A percentile compares a stretch with the other conserved stretches of the same genome.
Conservation (phyloP, 2,113 vertebrate genomes). For the Gymnogyps californianus region DNA sequence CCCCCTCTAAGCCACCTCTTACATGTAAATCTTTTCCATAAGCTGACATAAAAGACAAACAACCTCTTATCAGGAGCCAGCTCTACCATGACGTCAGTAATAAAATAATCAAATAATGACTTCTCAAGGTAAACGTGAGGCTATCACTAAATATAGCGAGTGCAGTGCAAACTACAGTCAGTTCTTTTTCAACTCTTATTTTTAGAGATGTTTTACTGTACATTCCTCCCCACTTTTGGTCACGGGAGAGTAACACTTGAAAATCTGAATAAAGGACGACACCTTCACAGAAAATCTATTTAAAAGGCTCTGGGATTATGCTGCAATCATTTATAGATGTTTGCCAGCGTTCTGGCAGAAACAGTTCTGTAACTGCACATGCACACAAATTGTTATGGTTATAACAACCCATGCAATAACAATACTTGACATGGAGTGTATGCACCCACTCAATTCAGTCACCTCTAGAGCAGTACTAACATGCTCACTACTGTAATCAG, state of each 20-base stretch:
- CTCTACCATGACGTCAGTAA: background rate
- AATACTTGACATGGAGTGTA: background rate
- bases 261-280: background rate
- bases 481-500: background rate
- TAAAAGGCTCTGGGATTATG: background rate
- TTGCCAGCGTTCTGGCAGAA: background rate
- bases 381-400: background rate
- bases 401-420: background rate
- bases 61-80: background rate
- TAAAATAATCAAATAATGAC: background rate
- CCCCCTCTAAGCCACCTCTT: background rate
- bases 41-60: background rate
- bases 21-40: background rate
- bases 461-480: background rate
- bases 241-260: background rate
- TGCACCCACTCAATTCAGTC: background rate
- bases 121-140: background rate
- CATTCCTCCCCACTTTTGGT: background rate
- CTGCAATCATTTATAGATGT: background rate
- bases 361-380: background rate
- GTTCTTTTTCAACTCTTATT: background rate
- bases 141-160: background rate
- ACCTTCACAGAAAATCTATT: background rate
- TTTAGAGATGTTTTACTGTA: background rate
- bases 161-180: background rate